Evolutionary conservation across 2,113 vertebrate genomes (phyloP).

Genomic region (Isurus oxyrinchus): DNA sequence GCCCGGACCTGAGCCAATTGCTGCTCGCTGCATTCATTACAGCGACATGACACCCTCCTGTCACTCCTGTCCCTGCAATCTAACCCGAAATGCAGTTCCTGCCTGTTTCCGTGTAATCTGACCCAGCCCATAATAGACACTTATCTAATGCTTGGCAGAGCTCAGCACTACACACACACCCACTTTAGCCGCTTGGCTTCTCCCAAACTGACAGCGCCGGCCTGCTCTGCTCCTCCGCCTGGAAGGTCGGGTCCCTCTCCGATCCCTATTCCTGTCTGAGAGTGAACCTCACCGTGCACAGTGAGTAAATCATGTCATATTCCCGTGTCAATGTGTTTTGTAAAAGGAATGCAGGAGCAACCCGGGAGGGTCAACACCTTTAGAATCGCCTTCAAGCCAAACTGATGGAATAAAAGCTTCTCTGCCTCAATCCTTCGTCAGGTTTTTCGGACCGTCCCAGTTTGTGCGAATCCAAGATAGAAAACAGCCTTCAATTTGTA

Average conservation of each 20-base stretch:
- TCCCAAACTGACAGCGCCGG: background rate
- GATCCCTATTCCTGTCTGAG: background rate
- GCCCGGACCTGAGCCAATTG: background rate
- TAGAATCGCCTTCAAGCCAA: background rate
- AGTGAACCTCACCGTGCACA: background rate
- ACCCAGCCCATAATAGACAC: slow-evolving; percentile 6
- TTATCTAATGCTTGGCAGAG: background rate
- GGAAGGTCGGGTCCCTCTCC: background rate
- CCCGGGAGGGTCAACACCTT: background rate
- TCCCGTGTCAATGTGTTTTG: background rate
- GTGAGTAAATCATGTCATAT: background rate
- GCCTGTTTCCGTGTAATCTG: background rate
- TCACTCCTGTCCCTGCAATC: background rate
- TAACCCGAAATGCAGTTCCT: background rate
- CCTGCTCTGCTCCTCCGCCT: background rate
- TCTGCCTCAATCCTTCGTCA: background rate
- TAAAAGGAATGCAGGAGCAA: background rate
- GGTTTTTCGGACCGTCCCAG: background rate
- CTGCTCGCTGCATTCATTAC: background rate
- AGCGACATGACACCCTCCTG: background rate
- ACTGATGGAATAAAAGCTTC: background rate
- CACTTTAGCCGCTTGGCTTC: background rate
- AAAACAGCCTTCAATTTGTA: background rate
- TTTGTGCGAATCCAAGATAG: background rate
- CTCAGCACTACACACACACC: background rate